Evolutionary conservation across 2,888 invertebrate genomes (phyloP), one percentile per base, ranked within the genome.

Genomic region (Pharmacophagus antenor): DNA sequence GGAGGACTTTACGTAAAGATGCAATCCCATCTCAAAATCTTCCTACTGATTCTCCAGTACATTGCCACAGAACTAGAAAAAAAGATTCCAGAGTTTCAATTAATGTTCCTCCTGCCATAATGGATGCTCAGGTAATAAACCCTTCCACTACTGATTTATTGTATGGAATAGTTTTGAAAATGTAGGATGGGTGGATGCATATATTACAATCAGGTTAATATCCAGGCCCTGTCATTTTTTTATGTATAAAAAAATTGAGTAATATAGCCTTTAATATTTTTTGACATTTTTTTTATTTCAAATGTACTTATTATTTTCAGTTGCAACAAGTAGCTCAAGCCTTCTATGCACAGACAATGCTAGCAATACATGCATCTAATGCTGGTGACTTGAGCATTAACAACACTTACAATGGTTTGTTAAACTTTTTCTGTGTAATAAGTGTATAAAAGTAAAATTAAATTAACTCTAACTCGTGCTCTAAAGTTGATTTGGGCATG

Each of bases 1-100:
- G 88, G 89, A 67, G 86, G 50, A 88, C 90, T 0, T 70, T 91
- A 0, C 80, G 88, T 1, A 91, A 90, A 65, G 87, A 91, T 68
- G 91, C 91, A 0, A 75, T 91, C 53, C 91, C 91, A 0, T 88
- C 89, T 1, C 83, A 79, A 65, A 91, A 91, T 60, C 72, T 91
- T 5, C 89, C 89, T 0, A 73, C 79, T 0, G 87, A 86, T 27
- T 71, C 79, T 0, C 83, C 86, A 0, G 66, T 70, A 0, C 76
- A 82, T 0, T 74, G 77, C 55, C 74, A 74, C 5, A 70, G 77
- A 15, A 63, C 54, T 7, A 74, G 74, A 49, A 76, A 71, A 46
- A 73, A 75, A 27, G 76, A 71, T 50, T 70, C 77, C 0, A 71
- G 73, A 0, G 58, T 74, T 0, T n/a, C n/a, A n/a, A 80, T 77